Percentiles rank a stretch among this genome's conserved stretches.
phyloP scores from a whole-genome alignment of 1,140 invertebrate species.

The Neodiprion pinetum region DNA sequence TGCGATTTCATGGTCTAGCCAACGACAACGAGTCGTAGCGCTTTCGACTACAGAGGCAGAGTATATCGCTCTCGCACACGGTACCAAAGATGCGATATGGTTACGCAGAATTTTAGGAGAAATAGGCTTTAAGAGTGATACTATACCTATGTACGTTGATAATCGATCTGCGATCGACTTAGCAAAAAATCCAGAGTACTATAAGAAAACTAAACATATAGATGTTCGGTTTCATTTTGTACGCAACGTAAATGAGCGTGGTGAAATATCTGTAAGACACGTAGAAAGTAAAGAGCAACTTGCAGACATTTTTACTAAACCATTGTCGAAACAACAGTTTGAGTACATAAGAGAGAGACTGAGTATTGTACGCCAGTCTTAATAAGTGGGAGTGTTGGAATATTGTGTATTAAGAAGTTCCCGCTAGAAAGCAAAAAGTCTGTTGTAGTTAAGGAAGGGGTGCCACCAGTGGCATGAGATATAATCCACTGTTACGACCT shows the following conservation, averaged over 20 bases:
- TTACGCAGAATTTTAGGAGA: constrained; percentile 32
- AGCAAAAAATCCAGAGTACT: constrained; percentile 43
- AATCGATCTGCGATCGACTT: constrained; percentile 38
- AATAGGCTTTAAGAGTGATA: constrained; percentile 5
- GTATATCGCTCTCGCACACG: constrained; percentile 44
- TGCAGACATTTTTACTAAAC: constrained; percentile 40
- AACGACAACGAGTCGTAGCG: constrained; percentile 22
- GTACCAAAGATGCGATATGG: constrained; percentile 37
- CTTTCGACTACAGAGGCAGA: constrained; percentile 49
- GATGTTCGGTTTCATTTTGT: constrained; percentile 47
- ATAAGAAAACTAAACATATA: constrained; percentile 52
- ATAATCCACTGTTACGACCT: background rate
- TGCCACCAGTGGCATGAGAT: constrained; percentile 6
- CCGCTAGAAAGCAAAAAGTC: background rate
- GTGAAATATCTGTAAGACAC: constrained; percentile 31
- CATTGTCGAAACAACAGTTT: constrained; percentile 22
- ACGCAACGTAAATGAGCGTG: constrained; percentile 32
- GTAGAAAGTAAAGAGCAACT: constrained; percentile 37
- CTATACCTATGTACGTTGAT: constrained; percentile 33
- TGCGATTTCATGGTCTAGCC: constrained; percentile 22
- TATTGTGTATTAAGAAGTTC: background rate
- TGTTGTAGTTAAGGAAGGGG: background rate
- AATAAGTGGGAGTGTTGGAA: constrained; percentile 1
- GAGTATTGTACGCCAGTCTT: constrained; percentile 3
- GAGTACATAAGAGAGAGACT: constrained; percentile 6